Base-by-base conservation (phyloP, 2,888 invertebrate species). In the Petrolisthes cinctipes region DNA sequence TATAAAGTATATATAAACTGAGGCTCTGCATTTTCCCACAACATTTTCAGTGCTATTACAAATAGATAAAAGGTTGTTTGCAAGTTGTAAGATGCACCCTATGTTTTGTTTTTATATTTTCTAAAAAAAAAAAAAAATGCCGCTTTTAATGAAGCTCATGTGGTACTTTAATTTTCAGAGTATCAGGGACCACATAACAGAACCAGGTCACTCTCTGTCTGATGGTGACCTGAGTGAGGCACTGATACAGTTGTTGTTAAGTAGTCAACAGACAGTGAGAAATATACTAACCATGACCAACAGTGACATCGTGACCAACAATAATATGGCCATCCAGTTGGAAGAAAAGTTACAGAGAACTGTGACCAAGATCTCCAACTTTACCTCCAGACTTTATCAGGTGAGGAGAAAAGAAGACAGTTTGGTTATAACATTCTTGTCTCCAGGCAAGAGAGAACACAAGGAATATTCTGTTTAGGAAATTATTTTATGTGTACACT, bases 121-220 rank as follows among this genome's bases (percentile, higher is more conserved):
- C 37, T 37, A 37, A 1, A 37, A 37, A 37, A 1, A 37, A 37
- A 37, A 37, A 37, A 37, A 23, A 17, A 5, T 73, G 4, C n/a
- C 7, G 11, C 76, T 76, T 76, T 76, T 51, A 37, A 17, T 76
- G 51, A 76, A n/a, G 6, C 51, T 17, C 5, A 75, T 37, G 5
- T 76, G 51, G 51, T 76, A 56, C 4, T 54, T 84, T 61, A 20
- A 66, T 20, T n/a, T 71, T 17, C 86, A 86, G 86, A 54, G 20
- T 54, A 82, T 86, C 7, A 86, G 76, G 57, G 68, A 86, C 53
- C 86, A 86, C 82, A 86, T 76, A 76, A 86, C 86, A 51, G 86
- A 86, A 68, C 86, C 86, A 20, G 86, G 82, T 4, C 66, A 61
- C 23, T 82, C 82, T 56, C 82, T 86, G 6, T 51, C 76, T 20